phyloP scores from a whole-genome alignment of 2,888 invertebrate species.

The Tinea pellionella region DNA sequence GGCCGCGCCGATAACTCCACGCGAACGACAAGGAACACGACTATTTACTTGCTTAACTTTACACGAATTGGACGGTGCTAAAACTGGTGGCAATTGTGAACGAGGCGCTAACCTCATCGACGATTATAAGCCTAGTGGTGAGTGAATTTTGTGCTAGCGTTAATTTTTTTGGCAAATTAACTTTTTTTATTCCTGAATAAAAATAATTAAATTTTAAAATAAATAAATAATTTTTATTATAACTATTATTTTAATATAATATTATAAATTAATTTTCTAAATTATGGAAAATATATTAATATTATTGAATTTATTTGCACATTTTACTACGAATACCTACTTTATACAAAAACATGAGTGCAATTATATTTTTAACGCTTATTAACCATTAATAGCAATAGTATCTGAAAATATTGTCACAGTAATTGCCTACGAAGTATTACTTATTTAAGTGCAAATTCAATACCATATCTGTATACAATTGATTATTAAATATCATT shows the following conservation, averaged over 20 bases:
- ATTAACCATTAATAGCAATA: not conserved
- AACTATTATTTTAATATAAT: not conserved
- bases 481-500: not conserved
- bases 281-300: not conserved
- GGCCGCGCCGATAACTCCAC: slow-evolving; percentile 65
- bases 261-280: not conserved
- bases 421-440: not conserved
- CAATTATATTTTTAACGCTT: too few species aligned
- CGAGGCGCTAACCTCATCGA: not conserved
- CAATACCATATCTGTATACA: not conserved
- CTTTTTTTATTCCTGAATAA: slow-evolving; percentile 13
- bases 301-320: not conserved
- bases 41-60: slow-evolving; percentile 27
- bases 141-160: slow-evolving; percentile 27
- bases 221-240: not conserved
- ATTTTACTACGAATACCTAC: not conserved
- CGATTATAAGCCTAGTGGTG: slow-evolving; percentile 29
- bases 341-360: not conserved
- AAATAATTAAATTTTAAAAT: not conserved
- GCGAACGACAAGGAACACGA: slow-evolving; percentile 23
- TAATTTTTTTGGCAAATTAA: slow-evolving; percentile 13
- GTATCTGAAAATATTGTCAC: not conserved
- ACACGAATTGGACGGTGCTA: slow-evolving; percentile 8
- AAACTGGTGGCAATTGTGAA: not conserved
- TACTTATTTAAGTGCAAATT: not conserved